These are phyloP conservation scores for Caenorhabditis inopinata DNA, from an alignment of 1,140 invertebrate genomes.

Conservation along the genomic window DNA sequence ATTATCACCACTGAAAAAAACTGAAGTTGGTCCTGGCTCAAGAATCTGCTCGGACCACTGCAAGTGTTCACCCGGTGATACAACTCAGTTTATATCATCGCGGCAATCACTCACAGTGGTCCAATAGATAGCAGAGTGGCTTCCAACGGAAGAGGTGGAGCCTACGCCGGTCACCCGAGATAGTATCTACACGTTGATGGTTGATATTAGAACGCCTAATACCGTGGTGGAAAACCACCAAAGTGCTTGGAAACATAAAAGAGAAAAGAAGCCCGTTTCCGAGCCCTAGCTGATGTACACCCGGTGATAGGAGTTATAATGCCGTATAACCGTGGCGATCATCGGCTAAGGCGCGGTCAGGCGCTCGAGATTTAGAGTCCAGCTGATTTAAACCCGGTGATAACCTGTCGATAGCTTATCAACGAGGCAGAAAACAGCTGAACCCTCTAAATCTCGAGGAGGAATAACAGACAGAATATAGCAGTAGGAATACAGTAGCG, in stretches of 20 bases:
- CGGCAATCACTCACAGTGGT: not conserved
- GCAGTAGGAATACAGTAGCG: not conserved
- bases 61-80: slow-evolving; percentile 3
- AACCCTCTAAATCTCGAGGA: not conserved
- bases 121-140: not conserved
- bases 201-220: not conserved
- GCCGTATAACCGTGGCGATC: not conserved
- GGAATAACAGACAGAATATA: not conserved
- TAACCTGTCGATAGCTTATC: not conserved
- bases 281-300: not conserved
- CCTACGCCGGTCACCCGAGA: too few species aligned
- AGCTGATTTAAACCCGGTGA: slow-evolving; percentile 11
- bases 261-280: not conserved
- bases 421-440: not conserved
- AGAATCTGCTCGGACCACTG: not conserved
- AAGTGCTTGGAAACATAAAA: not conserved
- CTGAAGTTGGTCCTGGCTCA: not conserved
- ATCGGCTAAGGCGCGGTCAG: not conserved
- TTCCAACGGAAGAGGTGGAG: too few species aligned
- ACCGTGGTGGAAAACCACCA: not conserved
- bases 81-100: not conserved
- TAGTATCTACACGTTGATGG: slow-evolving; percentile 7
- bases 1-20: not conserved
- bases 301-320: not conserved
- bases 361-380: not conserved